These are phyloP conservation scores for Alosa alosa DNA, from an alignment of 2,113 vertebrate genomes.

Conservation along the genomic window DNA sequence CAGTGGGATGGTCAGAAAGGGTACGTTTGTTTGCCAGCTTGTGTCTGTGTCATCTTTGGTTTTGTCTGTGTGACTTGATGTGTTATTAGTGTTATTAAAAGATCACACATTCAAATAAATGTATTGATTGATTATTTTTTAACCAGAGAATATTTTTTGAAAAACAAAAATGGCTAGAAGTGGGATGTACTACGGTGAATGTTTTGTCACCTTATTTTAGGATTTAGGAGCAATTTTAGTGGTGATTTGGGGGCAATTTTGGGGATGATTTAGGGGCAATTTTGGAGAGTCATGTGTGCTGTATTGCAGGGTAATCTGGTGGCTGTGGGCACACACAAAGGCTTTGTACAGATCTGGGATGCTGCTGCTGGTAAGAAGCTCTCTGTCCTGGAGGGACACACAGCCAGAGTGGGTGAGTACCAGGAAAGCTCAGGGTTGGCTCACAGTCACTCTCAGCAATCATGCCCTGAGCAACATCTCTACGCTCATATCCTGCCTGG, in stretches of 20 bases:
- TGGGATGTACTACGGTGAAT: too few relatives aligned
- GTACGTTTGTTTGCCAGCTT: slow-evolving; percentile 65
- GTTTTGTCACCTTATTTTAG: too few relatives aligned
- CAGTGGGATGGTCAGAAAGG: slow-evolving; percentile 97
- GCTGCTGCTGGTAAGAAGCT: slow-evolving; percentile 95
- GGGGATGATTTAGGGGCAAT: too few relatives aligned
- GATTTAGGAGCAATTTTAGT: too few relatives aligned
- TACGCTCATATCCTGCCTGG: background rate
- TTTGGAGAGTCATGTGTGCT: too few relatives aligned
- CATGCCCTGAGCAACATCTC: too few relatives aligned
- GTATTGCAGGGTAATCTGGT: slow-evolving; percentile 81
- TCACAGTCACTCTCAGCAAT: background rate
- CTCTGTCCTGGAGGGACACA: slow-evolving; percentile 92
- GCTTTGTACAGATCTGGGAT: slow-evolving; percentile 98
- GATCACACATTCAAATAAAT: background rate
- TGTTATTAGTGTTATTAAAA: background rate
- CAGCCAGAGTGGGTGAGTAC: slow-evolving; percentile 90
- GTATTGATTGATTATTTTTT: background rate
- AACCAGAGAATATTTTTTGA: too few relatives aligned
- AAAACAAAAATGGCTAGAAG: background rate
- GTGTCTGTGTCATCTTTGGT: background rate
- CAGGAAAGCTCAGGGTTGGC: too few relatives aligned
- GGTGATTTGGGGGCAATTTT: too few relatives aligned
- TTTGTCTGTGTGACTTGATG: background rate
- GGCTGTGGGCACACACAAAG: slow-evolving; percentile 96